These are phyloP conservation scores for Goniozus legneri DNA, from an alignment of 1,140 invertebrate species.

Conservation along the genomic window DNA sequence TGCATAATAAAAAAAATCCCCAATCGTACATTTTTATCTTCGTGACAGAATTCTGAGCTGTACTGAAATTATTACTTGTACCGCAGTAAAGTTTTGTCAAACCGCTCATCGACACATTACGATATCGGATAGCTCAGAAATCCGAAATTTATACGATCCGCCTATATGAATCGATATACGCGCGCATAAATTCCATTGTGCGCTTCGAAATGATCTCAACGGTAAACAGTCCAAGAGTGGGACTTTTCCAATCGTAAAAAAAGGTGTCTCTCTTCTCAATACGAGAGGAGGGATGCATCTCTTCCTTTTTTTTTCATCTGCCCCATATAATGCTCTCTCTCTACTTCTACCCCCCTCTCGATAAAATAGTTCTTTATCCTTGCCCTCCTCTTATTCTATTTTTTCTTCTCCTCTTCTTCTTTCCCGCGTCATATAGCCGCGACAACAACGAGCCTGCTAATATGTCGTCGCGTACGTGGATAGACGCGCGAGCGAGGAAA, in stretches of 20 bases:
- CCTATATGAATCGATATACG: no score
- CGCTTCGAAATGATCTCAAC: neutral
- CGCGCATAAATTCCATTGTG: no score
- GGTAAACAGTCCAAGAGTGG: neutral
- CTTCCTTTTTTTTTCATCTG: constrained; percentile 18
- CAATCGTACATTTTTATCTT: no score
- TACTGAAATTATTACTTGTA: no score
- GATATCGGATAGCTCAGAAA: no score
- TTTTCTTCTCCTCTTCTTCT: neutral
- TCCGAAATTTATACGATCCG: no score
- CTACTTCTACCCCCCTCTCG: no score
- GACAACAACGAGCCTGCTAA: constrained; percentile 15
- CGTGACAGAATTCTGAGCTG: no score
- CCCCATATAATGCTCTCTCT: constrained; percentile 2
- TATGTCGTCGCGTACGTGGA: constrained; percentile 12
- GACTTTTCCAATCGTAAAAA: neutral
- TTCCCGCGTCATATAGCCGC: neutral
- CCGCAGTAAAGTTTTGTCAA: no score
- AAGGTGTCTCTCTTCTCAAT: neutral
- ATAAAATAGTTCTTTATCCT: neutral
- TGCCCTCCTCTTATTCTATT: neutral
- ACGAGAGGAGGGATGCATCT: no score
- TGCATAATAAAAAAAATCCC: no score
- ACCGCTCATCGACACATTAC: no score
- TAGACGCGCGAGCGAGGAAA: neutral